These are phyloP conservation scores for Cephonodes hylas DNA, from an alignment of 2,888 invertebrate genomes.

Conservation along the genomic window DNA sequence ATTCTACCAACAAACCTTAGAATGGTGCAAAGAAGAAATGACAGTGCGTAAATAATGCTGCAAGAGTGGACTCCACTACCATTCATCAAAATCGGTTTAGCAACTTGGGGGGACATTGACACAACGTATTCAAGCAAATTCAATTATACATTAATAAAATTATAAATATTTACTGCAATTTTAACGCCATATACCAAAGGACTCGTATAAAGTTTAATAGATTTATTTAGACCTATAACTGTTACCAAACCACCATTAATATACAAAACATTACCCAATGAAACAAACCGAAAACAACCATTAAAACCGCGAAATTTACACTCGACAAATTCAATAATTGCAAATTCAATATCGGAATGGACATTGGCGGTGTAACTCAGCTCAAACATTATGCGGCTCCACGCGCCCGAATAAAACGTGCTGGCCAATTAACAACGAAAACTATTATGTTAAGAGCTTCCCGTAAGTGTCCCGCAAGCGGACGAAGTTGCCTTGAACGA, in stretches of 20 bases:
- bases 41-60: too few relatives aligned
- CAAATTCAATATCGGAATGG: constrained; percentile 35
- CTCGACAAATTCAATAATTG: constrained; percentile 23
- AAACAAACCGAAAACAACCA: constrained; percentile 5
- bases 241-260: neutral
- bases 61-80: too few relatives aligned
- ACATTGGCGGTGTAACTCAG: constrained; percentile 18
- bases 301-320: constrained; percentile 18
- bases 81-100: too few relatives aligned
- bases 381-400: constrained; percentile 38
- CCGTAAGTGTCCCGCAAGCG: constrained; percentile 39
- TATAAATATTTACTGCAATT: too few relatives aligned
- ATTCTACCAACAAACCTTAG: too few relatives aligned
- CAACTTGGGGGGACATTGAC: too few relatives aligned
- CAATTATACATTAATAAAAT: too few relatives aligned
- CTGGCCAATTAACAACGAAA: constrained; percentile 35
- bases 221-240: neutral
- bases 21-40: too few relatives aligned
- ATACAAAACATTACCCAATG: neutral
- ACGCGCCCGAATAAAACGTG: constrained; percentile 26
- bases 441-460: constrained; percentile 56
- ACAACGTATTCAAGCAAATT: too few relatives aligned
- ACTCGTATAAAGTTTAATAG: too few relatives aligned
- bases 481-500: constrained; percentile 58
- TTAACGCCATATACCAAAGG: too few relatives aligned